Base-by-base conservation (phyloP, 2,888 invertebrate species). In the Lasioglossum figueresi region DNA sequence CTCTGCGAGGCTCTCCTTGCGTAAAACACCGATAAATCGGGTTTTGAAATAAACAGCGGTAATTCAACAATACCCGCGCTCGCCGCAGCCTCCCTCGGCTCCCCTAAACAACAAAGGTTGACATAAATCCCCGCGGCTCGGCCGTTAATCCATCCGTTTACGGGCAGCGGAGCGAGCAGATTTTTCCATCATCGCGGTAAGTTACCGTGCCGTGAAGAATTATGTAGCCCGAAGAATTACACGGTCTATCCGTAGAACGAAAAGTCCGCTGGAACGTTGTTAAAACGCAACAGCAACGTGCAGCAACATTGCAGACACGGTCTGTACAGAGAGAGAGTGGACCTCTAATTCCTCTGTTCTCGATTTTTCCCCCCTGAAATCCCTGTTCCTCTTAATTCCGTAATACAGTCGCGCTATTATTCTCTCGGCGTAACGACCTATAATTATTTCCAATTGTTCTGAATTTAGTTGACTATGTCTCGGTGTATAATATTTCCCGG, bases 371-470 rank as follows among this genome's bases (percentile, higher is more conserved):
- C 4, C 34, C 43, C 4, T 14, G 12, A 10, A 37, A 37, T 37
- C 52, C 37, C 31, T 52, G 16, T 37, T 12, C 14, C 56, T 12
- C 70, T 43, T 31, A 59, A 75, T 66, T 66, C 56, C 45, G 66
- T 72, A 76, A 79, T 56, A 78, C 52, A 78, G 59, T 76, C 56
- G 83, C 84, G 83, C 84, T 76, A 84, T 84, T 84, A 84, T 84
- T 79, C 84, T 83, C 84, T 79, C 75, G 45, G 40, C 79, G 79
- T 84, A 84, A 84, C 76, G 52, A 74, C 85, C 76, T 84, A 84
- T 84, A 85, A 85, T 84, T 85, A 84, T 84, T 85, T 75, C 85
- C 85, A 80, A 85, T 85, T 84, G 85, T 84, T 70, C 75, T 34
- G 85, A 77, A 85, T 85, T 80, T 85, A 77, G 84, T 80, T 77